Conservation (phyloP, 2,888 invertebrate species). For the Tineola bisselliella region DNA sequence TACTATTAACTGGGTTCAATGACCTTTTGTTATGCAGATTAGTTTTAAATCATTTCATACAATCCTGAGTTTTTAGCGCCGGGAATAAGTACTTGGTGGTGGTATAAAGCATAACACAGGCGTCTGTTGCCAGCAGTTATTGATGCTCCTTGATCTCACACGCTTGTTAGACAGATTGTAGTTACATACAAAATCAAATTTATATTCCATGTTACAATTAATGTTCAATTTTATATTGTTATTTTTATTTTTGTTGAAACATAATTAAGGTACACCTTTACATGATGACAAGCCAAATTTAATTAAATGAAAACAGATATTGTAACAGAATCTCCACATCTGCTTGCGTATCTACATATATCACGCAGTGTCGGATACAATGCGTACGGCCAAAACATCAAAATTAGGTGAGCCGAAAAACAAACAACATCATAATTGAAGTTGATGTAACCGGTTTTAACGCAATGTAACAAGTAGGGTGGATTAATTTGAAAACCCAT, state of each 20-base stretch:
- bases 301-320: constrained; percentile 24
- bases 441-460: constrained; percentile 37
- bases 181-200: too few species aligned
- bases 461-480: constrained; percentile 25
- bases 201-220: background rate
- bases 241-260: background rate
- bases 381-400: constrained; percentile 9
- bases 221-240: background rate
- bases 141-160: too few species aligned
- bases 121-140: too few species aligned
- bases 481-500: constrained; percentile 51
- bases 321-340: constrained; percentile 32
- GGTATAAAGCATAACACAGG: too few species aligned
- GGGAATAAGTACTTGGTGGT: too few species aligned
- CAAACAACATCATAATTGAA: constrained; percentile 55
- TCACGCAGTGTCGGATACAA: background rate
- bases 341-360: constrained; percentile 26
- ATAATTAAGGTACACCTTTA: background rate
- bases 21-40: background rate
- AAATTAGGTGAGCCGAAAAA: constrained; percentile 54
- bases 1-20: background rate
- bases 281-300: background rate
- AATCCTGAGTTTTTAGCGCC: too few species aligned
- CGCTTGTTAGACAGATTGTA: too few species aligned
- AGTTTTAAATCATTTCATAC: too few species aligned